Percentiles rank a stretch among this genome's conserved stretches.
Conservation (phyloP, 2,113 vertebrate genomes). For the Pycnonotus jocosus region DNA sequence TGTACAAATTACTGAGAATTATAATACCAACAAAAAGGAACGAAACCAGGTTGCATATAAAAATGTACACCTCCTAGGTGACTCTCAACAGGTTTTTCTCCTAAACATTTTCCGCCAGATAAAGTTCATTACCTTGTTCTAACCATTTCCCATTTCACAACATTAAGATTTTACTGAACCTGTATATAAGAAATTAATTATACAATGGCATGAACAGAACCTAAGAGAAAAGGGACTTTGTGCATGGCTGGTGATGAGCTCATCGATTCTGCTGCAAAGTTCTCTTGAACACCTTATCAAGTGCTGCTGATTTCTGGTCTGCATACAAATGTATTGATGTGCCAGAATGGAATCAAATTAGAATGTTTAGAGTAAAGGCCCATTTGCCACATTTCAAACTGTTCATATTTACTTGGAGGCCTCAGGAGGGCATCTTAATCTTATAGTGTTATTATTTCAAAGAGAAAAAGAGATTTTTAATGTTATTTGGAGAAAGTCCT, state of each 20-base stretch:
- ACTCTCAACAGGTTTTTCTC: background rate
- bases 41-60: background rate
- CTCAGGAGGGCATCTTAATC: conserved; percentile 14
- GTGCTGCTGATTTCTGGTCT: background rate
- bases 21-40: background rate
- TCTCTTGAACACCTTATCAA: background rate
- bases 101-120: background rate
- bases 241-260: background rate
- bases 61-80: background rate
- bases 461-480: conserved; percentile 25
- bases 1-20: background rate
- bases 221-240: conserved; percentile 8
- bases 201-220: conserved; percentile 17
- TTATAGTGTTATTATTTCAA: background rate
- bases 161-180: background rate
- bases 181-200: conserved; percentile 32
- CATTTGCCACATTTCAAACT: background rate
- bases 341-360: conserved; percentile 23
- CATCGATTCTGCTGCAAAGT: background rate
- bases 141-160: background rate
- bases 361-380: background rate
- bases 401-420: background rate
- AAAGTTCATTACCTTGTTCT: background rate
- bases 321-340: background rate
- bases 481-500: conserved; percentile 4